Evolutionary conservation across 2,797 vertebrate genomes (phyloP), one percentile per base, ranked within the genome.

Genomic region (Sebastes iracundus): DNA sequence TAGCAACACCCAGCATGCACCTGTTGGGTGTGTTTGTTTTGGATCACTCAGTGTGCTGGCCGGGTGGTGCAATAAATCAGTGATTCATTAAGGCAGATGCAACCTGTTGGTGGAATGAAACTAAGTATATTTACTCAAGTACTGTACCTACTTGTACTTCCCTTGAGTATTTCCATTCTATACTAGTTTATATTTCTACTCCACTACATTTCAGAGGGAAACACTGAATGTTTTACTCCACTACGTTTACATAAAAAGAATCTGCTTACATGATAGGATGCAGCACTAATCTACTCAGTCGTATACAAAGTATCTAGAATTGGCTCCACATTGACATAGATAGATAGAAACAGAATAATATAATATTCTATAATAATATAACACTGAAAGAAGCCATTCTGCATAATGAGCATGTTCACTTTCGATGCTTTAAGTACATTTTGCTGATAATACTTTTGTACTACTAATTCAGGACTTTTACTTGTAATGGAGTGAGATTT

Each of bases 241-340:
- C 23, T 7, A 28, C 27, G 7, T 33, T 32, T 59, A 60, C 59
- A 32, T 28, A 12, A 61, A 30, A 60, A 61, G 3, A 7, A 59
- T 16, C 4, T 58, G 55, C 55, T 14, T 16, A 28, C 0, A 27
- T 28, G 14, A 59, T 16, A 28, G 27, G 14, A 28, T 8, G 25
- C 56, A 59, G 23, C 23, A 56, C 38, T 14, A 14, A 14, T 42
- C 38, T 42, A 14, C 38, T 42, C 0, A 0, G 38, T 42, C 38
- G 22, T 56, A 56, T 56, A 18, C 56, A 16, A 56, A 8, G 38
- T 53, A 23, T 55, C 11, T 23, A 23, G 13, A 42, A 14, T 42
- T 42, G 38, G 55, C 55, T 56, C 12, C 6, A 56, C 13, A 56
- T 13, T 56, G 55, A n/a, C 49, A 53, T 55, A 55, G 53, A 55